Evolutionary conservation across 2,797 vertebrate genomes (phyloP).

Genomic region (Clamator glandarius): DNA sequence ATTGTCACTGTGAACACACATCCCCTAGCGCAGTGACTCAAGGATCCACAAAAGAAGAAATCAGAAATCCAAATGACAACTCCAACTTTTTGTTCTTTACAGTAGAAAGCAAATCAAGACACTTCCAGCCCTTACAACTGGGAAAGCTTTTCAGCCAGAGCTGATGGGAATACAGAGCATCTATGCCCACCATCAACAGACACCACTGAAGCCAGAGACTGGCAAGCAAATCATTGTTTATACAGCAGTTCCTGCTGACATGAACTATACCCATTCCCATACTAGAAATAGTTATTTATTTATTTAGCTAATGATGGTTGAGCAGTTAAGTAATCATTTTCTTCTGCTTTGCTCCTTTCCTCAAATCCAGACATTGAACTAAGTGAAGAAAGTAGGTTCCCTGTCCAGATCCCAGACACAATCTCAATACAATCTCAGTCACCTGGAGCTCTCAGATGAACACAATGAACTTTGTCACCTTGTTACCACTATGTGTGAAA

Average conservation of each 20-base stretch:
- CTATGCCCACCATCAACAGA: accelerated
- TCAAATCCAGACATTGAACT: not conserved
- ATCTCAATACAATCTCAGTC: not conserved
- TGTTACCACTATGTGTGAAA: not conserved
- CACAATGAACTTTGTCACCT: not conserved
- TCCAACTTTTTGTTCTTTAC: not conserved
- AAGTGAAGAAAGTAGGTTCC: not conserved
- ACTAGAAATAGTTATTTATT: not conserved
- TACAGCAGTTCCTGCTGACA: not conserved
- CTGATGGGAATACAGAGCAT: accelerated
- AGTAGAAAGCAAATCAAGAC: not conserved
- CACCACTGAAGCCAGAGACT: not conserved
- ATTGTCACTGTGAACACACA: not conserved
- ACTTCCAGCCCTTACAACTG: not conserved
- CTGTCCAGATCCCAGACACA: not conserved
- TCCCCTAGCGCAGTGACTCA: not conserved
- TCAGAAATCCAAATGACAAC: not conserved
- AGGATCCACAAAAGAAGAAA: not conserved
- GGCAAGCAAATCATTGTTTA: not conserved
- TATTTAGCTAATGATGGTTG: not conserved
- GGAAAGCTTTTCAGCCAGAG: not conserved
- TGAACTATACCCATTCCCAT: accelerated
- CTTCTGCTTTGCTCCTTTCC: not conserved
- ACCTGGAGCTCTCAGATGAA: not conserved
- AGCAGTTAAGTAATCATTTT: not conserved